phyloP scores from a whole-genome alignment of 2,113 vertebrate species.

The Corythornis madagascariensis region DNA sequence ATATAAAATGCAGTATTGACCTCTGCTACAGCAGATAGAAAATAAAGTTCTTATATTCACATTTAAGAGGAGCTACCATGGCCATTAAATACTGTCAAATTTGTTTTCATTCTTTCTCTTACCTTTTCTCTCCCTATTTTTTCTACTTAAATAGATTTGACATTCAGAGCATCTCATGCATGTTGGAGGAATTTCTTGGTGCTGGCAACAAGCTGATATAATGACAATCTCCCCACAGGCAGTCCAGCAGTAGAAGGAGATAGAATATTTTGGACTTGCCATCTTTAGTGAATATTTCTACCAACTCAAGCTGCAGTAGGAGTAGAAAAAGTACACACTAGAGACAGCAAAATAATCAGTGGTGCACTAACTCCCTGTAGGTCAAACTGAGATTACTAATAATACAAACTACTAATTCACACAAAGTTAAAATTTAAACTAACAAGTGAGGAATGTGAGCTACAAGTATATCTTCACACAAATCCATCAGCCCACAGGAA shows the following conservation, averaged over 20 bases:
- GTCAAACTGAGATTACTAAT: neutral
- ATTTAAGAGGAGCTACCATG: neutral
- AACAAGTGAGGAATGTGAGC: neutral
- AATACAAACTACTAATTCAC: neutral
- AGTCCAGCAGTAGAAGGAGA: neutral
- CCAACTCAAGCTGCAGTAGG: neutral
- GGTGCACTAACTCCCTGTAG: neutral
- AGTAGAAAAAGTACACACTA: neutral
- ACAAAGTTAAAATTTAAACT: neutral
- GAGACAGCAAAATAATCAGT: neutral
- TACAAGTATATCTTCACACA: neutral
- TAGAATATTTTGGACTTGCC: neutral
- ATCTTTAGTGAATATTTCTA: neutral
- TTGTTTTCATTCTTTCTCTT: slow-evolving; percentile 3
- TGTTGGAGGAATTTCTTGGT: neutral
- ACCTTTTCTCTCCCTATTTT: neutral
- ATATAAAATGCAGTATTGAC: slow-evolving; percentile 4
- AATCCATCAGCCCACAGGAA: neutral
- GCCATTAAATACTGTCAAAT: slow-evolving; percentile 11
- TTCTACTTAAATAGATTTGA: neutral
- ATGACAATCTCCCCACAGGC: neutral
- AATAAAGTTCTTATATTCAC: neutral
- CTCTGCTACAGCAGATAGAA: neutral
- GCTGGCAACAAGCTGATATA: neutral
- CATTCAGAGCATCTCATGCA: neutral